These are phyloP conservation scores for Acanthisitta chloris DNA, from an alignment of 2,113 vertebrate species.

Conservation along the genomic window DNA sequence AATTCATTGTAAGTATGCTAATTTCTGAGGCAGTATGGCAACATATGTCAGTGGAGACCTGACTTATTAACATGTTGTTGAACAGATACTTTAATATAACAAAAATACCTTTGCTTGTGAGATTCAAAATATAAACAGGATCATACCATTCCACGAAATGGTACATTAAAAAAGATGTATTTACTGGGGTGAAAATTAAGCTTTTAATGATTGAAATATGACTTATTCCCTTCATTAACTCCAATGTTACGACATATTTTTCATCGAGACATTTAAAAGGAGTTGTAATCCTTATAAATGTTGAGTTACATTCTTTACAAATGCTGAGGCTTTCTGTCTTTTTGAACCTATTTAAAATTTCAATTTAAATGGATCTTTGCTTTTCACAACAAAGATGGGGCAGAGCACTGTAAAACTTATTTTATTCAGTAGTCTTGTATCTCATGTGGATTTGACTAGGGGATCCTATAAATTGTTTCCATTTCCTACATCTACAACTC, in stretches of 20 bases:
- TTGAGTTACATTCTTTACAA: neutral
- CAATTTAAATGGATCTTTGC: slow-evolving; percentile 2
- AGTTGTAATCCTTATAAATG: neutral
- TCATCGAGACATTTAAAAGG: neutral
- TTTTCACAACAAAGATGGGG: neutral
- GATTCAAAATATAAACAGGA: neutral
- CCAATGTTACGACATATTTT: neutral
- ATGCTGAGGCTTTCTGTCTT: neutral
- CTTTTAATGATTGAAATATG: neutral
- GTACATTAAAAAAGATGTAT: neutral
- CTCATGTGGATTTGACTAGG: neutral
- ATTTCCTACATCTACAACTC: neutral
- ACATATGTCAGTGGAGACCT: neutral
- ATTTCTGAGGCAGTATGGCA: neutral
- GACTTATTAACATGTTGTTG: neutral
- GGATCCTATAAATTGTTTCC: neutral
- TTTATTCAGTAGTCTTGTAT: neutral
- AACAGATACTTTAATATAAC: neutral
- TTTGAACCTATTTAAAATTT: neutral
- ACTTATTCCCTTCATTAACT: neutral
- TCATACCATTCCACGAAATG: neutral
- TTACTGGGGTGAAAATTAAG: neutral
- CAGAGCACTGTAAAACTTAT: neutral
- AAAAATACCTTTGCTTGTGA: neutral
- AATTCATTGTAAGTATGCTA: neutral